Conservation (phyloP, 2,113 vertebrate genomes). For the Lagopus muta region DNA sequence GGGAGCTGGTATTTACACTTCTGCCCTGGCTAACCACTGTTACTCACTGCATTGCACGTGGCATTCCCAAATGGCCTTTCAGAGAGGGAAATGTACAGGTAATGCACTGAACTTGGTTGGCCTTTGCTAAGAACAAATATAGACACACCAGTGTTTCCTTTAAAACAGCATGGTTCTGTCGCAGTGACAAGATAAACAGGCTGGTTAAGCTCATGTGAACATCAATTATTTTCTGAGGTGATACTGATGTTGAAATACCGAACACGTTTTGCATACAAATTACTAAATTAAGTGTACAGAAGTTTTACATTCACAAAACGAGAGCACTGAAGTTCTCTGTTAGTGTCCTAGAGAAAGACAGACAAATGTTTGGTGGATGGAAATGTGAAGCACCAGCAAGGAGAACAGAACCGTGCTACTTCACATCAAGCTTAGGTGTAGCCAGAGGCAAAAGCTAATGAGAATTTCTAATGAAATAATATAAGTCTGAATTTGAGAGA, state of each 20-base stretch:
- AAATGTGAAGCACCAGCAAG: not conserved
- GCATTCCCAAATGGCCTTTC: constrained; percentile 18
- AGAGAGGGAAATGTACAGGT: not conserved
- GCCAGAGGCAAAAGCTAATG: not conserved
- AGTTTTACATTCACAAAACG: not conserved
- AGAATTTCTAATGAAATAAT: not conserved
- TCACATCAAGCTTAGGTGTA: not conserved
- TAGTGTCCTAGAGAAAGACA: not conserved
- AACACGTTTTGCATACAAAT: not conserved
- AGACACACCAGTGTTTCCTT: not conserved
- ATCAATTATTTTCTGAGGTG: not conserved
- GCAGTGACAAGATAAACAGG: constrained; percentile 12
- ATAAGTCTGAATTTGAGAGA: not conserved
- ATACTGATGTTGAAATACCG: not conserved
- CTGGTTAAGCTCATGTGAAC: not conserved
- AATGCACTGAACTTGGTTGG: not conserved
- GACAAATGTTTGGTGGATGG: not conserved
- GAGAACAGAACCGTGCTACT: rapidly evolving
- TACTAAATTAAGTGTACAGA: not conserved
- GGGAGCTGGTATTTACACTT: not conserved
- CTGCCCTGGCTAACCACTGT: not conserved
- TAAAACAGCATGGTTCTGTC: not conserved
- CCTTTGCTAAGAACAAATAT: constrained; percentile 37
- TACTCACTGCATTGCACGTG: constrained; percentile 27
- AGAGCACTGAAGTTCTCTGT: not conserved